Conservation (phyloP, 1,140 invertebrate species). For the Papilio polyxenes region DNA sequence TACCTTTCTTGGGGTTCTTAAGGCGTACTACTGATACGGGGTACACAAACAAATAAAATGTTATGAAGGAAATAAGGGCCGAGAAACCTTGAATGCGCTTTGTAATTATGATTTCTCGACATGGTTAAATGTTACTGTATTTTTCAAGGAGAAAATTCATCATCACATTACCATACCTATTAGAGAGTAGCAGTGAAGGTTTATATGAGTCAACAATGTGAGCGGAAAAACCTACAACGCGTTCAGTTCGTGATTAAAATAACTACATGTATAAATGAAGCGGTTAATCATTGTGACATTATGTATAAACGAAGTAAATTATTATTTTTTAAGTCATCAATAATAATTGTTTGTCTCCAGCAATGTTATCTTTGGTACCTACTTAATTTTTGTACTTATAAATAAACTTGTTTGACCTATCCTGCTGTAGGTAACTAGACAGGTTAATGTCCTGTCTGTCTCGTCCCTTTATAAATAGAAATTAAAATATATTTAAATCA, state of each 20-base stretch:
- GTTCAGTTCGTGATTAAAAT: slow-evolving; percentile 11
- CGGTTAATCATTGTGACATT: not conserved
- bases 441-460: slow-evolving; percentile 4
- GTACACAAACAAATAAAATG: not conserved
- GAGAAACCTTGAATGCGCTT: not conserved
- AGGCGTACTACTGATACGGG: not conserved
- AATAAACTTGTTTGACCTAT: not conserved
- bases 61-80: not conserved
- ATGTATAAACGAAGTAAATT: not conserved
- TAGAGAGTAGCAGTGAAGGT: slow-evolving; percentile 8
- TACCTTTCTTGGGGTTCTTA: not conserved
- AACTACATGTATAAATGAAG: not conserved
- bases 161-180: not conserved
- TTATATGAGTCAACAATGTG: not conserved
- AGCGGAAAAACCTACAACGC: slow-evolving; percentile 8
- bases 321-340: too few relatives aligned
- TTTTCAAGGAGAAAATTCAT: not conserved
- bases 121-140: not conserved
- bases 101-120: not conserved
- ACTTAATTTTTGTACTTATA: not conserved
- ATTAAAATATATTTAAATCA: not conserved
- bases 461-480: slow-evolving; percentile 7
- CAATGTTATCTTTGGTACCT: not conserved
- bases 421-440: not conserved
- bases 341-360: too few relatives aligned